These are phyloP conservation scores for Misgurnus anguillicaudatus DNA, from an alignment of 2,113 vertebrate species.

Conservation along the genomic window DNA sequence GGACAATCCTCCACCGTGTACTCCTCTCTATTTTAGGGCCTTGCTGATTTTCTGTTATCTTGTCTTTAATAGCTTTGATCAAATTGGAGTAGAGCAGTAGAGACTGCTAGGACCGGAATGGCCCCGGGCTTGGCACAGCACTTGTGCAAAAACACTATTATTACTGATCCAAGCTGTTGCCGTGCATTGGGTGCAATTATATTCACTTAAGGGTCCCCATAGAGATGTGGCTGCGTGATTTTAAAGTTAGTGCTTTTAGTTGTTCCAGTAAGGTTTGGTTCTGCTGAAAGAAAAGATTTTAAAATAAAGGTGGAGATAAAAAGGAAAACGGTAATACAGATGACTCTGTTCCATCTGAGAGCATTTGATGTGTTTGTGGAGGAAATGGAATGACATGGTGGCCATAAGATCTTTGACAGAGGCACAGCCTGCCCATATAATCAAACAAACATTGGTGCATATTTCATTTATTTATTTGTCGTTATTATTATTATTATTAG, in stretches of 20 bases:
- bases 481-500: too few species aligned
- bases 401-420: background rate
- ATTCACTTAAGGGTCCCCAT: slow-evolving; percentile 49
- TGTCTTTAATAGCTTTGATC: slow-evolving; percentile 62
- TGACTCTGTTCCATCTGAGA: background rate
- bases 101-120: slow-evolving; percentile 52
- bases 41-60: slow-evolving; percentile 54
- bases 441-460: background rate
- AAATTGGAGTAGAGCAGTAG: slow-evolving; percentile 46
- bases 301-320: slow-evolving; percentile 7
- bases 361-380: background rate
- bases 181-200: slow-evolving; percentile 53
- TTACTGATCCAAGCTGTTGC: slow-evolving; percentile 46
- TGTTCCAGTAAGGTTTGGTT: slow-evolving; percentile 13
- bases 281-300: slow-evolving; percentile 13
- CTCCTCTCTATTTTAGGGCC: slow-evolving; percentile 48
- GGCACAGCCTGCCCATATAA: background rate
- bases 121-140: slow-evolving; percentile 42
- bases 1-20: slow-evolving; percentile 21
- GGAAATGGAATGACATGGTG: background rate
- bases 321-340: background rate
- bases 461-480: background rate
- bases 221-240: slow-evolving; percentile 39
- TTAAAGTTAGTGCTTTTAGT: slow-evolving; percentile 42
- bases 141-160: slow-evolving; percentile 51